phyloP scores from a whole-genome alignment of 2,797 vertebrate species.

The Crax fasciolata region DNA sequence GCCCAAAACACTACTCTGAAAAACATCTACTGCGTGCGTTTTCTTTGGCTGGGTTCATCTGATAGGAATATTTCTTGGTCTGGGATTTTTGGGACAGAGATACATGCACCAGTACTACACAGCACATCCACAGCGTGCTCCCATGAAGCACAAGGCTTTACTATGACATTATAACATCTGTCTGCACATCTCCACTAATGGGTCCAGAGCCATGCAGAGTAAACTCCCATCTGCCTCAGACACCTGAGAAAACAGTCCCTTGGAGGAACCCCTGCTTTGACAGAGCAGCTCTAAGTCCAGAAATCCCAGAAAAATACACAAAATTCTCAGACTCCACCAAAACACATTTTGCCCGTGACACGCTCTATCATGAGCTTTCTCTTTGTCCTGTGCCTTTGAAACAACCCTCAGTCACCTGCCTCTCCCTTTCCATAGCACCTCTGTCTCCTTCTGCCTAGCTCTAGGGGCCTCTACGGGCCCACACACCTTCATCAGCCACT shows the following conservation, averaged over 20 bases:
- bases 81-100: not conserved
- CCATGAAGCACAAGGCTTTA: accelerated
- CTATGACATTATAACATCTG: not conserved
- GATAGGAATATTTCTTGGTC: not conserved
- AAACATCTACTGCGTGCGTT: not conserved
- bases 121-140: not conserved
- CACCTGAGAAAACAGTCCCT: not conserved
- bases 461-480: not conserved
- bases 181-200: not conserved
- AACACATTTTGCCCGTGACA: not conserved
- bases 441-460: not conserved
- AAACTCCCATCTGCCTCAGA: not conserved
- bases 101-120: accelerated
- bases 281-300: not conserved
- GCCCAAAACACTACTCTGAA: not conserved
- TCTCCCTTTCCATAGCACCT: not conserved
- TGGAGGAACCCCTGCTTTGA: not conserved
- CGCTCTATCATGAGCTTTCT: not conserved
- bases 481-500: accelerated
- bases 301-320: not conserved
- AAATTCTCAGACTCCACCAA: not conserved
- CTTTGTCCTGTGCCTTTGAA: not conserved
- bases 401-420: not conserved
- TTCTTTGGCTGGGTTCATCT: not conserved
- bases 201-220: not conserved